Conservation (phyloP, 2,113 vertebrate genomes). For the Colistium nudipinnis region DNA sequence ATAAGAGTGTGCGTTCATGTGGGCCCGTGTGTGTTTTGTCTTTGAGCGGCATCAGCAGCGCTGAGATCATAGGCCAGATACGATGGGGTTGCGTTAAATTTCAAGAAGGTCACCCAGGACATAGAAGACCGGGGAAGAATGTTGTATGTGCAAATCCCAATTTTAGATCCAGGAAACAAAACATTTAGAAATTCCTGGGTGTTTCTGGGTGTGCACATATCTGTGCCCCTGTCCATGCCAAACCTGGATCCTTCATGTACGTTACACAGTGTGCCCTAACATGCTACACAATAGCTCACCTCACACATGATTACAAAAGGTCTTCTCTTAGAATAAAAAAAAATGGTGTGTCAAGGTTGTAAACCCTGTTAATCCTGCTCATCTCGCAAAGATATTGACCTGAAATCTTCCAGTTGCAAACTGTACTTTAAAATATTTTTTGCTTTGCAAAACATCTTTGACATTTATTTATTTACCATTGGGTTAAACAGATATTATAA, state of each 20-base stretch:
- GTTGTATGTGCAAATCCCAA: conserved; percentile 61
- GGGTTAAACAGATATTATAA: background rate
- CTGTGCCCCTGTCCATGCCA: conserved; percentile 21
- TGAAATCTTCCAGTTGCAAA: background rate
- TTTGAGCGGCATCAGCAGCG: background rate
- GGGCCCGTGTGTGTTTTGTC: conserved; percentile 11
- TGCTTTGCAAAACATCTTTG: background rate
- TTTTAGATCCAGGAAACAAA: conserved; percentile 73
- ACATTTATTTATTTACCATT: too few relatives aligned
- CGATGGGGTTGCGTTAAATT: conserved; percentile 28
- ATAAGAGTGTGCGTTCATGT: background rate
- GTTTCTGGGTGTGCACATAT: conserved; percentile 50
- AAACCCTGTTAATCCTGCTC: background rate
- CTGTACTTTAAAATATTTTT: background rate
- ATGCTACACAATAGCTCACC: conserved; percentile 4
- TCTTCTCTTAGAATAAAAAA: background rate
- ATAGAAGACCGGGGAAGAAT: conserved; percentile 49
- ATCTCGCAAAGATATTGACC: background rate
- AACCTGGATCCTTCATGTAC: conserved; percentile 4
- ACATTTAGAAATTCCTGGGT: conserved; percentile 71
- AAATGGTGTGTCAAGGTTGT: background rate
- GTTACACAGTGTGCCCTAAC: conserved; percentile 27
- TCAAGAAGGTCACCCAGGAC: conserved; percentile 52
- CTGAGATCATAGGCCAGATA: conserved; percentile 44
- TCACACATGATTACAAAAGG: conserved; percentile 1